A percentile compares a stretch with the other conserved stretches of the same genome.
These are phyloP conservation scores for Halotydeus destructor DNA, from an alignment of 1,140 invertebrate genomes.

Conservation along the genomic window DNA sequence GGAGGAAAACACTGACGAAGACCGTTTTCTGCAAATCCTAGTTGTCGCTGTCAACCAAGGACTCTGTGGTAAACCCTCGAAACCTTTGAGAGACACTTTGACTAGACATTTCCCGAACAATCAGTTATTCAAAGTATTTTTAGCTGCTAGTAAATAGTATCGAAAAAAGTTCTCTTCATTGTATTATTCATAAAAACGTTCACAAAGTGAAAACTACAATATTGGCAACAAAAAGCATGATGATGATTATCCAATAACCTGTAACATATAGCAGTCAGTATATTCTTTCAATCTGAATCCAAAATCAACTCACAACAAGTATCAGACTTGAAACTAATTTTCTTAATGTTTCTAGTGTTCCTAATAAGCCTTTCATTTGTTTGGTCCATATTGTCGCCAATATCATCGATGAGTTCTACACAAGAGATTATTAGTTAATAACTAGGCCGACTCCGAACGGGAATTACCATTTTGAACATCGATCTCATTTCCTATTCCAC, in stretches of 20 bases:
- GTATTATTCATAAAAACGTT: too few relatives aligned
- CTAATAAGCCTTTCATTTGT: conserved; percentile 22
- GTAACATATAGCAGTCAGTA: conserved; percentile 11
- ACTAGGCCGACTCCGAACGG: background rate
- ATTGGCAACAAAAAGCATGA: conserved; percentile 25
- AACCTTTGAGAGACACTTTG: too few relatives aligned
- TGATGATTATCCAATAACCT: conserved; percentile 27
- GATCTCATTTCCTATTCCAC: conserved; percentile 27
- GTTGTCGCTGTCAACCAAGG: too few relatives aligned
- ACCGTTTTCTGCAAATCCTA: too few relatives aligned
- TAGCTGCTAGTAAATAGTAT: too few relatives aligned
- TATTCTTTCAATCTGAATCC: background rate
- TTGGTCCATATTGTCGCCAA: conserved; percentile 23
- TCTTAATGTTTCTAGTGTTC: conserved; percentile 25
- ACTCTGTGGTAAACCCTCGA: too few relatives aligned
- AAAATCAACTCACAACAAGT: conserved; percentile 24
- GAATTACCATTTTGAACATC: conserved; percentile 26
- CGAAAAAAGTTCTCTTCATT: too few relatives aligned
- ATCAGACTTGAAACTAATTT: conserved; percentile 24
- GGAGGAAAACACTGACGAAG: too few relatives aligned
- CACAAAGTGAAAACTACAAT: conserved; percentile 18
- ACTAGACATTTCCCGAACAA: too few relatives aligned
- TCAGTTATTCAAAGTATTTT: too few relatives aligned
- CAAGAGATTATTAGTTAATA: conserved; percentile 6
- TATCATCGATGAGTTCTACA: conserved; percentile 27